These are phyloP conservation scores for Hemibagrus guttatus DNA, from an alignment of 2,797 vertebrate genomes.

Conservation along the genomic window DNA sequence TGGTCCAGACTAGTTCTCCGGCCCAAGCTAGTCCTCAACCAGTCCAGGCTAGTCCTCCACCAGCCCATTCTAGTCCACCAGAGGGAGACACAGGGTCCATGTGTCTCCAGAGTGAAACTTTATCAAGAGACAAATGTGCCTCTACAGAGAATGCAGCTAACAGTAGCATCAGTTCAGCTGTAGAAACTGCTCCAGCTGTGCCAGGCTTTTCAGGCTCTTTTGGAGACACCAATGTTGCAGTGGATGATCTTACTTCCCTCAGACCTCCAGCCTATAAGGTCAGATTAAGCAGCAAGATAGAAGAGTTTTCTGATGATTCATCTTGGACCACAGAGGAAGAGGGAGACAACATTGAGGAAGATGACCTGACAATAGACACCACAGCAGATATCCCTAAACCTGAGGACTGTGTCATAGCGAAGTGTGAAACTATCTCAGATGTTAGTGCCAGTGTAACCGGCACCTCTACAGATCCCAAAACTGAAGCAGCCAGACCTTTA, in stretches of 20 bases:
- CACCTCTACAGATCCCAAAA: background rate
- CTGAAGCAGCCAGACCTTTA: conserved; percentile 31
- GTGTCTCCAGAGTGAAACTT: background rate
- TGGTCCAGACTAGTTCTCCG: no score
- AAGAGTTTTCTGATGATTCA: background rate
- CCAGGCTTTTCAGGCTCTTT: background rate
- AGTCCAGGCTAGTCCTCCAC: no score
- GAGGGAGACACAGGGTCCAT: background rate
- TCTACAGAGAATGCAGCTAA: background rate
- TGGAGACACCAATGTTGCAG: background rate
- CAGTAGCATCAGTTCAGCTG: background rate
- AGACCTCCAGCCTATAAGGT: background rate
- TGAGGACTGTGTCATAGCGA: background rate
- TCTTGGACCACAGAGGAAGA: conserved; percentile 1
- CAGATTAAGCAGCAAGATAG: background rate
- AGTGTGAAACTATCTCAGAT: conserved; percentile 26
- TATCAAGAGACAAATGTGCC: background rate
- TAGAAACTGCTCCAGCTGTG: background rate
- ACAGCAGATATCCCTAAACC: background rate
- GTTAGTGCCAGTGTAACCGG: background rate
- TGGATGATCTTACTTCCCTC: background rate
- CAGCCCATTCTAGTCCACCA: background rate
- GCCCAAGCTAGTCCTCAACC: no score
- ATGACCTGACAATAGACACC: background rate
- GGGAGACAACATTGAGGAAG: background rate